Base-by-base conservation (phyloP, 1,140 invertebrate genomes). In the Hetaerina americana region DNA sequence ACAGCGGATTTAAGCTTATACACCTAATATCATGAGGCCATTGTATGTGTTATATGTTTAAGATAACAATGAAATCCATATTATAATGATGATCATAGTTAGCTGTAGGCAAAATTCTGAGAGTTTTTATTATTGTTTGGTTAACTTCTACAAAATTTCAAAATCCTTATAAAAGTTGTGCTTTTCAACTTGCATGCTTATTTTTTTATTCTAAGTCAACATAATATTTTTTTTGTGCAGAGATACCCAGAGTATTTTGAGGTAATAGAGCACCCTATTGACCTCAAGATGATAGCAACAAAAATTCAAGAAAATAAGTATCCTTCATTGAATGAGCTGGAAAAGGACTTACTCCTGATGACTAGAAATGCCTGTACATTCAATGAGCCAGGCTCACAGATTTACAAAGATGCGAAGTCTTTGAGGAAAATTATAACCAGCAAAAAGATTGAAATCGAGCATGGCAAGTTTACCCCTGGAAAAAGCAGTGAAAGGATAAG, bases 221-320 rank as follows among this genome's bases (percentile, higher is more conserved):
- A 40, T 40, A 40, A 8, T 40, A 6, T 40, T 5, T 57, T 57
- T 5, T 10, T 57, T n/a, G 22, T 57, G 2, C 40, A 90, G 87
- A 87, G 90, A 68, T 99, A 99, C 83, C 96, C 97, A 0, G 94
- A 97, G 77, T 99, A 99, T 81, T 99, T 96, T 78, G 91, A 94
- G 77, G 89, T 98, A 0, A 98, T 99, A 73, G 92, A 96, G 71
- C 89, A 91, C 75, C 97, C 97, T 0, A 95, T 99, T 75, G 97
- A 99, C 82, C 83, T 99, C 76, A 93, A 93, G 81, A 92, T 89
- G 74, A 96, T 99, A 74, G 95, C 94, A 0, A 87, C 87, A 27
- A 96, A 94, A 81, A 95, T 98, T 70, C 94, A 96, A 83, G 87
- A 88, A 73, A 88, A 87, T 70, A 88, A 90, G 67, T 96, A 96